Evolutionary conservation across 1,140 invertebrate species (phyloP).

Genomic region (Laodelphax striatellus): DNA sequence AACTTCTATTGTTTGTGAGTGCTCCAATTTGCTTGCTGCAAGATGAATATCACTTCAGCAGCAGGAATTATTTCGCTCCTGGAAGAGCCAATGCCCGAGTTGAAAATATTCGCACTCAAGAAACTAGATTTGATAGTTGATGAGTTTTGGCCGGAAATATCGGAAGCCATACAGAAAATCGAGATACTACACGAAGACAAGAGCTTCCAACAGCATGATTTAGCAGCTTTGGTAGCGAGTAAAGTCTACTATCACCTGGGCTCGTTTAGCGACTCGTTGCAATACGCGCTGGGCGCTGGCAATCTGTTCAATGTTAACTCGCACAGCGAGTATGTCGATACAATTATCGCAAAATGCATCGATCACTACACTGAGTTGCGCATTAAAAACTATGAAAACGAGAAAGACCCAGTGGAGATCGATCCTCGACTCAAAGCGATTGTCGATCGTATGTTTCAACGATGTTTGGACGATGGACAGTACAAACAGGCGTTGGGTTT

Average conservation of each 20-base stretch:
- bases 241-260: conserved; percentile 98
- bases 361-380: conserved; percentile 87
- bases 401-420: conserved; percentile 53
- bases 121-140: conserved; percentile 90
- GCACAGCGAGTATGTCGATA: conserved; percentile 91
- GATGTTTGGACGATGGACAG: conserved; percentile 88
- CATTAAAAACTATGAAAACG: conserved; percentile 42
- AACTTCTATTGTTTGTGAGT: no score
- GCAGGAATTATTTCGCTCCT: conserved; percentile 92
- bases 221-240: conserved; percentile 93
- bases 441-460: conserved; percentile 93
- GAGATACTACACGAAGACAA: conserved; percentile 93
- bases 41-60: conserved; percentile 23
- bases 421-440: conserved; percentile 85
- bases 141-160: conserved; percentile 98
- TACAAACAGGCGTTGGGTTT: conserved; percentile 89
- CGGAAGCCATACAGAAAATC: conserved; percentile 94
- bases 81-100: conserved; percentile 83
- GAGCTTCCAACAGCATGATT: conserved; percentile 71
- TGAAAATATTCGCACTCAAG: conserved; percentile 84
- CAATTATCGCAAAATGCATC: conserved; percentile 91
- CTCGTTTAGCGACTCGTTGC: conserved; percentile 89
- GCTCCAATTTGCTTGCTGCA: background rate
- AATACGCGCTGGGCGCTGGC: conserved; percentile 86
- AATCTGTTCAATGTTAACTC: conserved; percentile 89